Evolutionary conservation across 2,888 invertebrate species (phyloP).

Genomic region (Athalia cordata): DNA sequence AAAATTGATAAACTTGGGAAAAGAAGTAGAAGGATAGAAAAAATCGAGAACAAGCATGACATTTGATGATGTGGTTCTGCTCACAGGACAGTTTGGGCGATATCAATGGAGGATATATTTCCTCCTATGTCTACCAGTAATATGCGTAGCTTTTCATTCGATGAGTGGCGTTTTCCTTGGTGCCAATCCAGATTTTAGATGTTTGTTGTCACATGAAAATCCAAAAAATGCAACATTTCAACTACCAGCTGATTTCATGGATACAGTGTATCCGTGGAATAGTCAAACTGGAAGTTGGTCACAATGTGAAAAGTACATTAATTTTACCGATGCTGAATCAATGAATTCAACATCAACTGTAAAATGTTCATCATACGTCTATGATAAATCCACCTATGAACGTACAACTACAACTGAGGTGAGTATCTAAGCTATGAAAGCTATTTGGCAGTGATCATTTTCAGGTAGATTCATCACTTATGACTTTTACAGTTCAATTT

Average conservation of each 20-base stretch:
- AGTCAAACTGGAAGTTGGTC: conserved; percentile 73
- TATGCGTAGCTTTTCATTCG: conserved; percentile 84
- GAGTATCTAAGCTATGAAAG: conserved; percentile 53
- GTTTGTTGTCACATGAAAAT: conserved; percentile 77
- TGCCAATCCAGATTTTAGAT: conserved; percentile 79
- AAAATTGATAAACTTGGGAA: background rate
- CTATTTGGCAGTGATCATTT: background rate
- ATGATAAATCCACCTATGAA: conserved; percentile 77
- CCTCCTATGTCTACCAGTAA: conserved; percentile 81
- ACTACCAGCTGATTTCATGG: conserved; percentile 72
- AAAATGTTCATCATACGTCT: conserved; percentile 77
- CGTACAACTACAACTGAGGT: conserved; percentile 82
- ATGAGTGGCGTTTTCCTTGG: conserved; percentile 83
- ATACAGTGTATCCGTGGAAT: conserved; percentile 77
- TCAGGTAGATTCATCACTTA: background rate
- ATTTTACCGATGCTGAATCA: conserved; percentile 62
- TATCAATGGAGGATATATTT: conserved; percentile 83
- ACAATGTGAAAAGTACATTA: conserved; percentile 75
- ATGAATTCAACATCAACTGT: conserved; percentile 55
- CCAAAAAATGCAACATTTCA: conserved; percentile 74
- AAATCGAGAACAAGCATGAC: conserved; percentile 74
- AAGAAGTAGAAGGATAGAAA: background rate
- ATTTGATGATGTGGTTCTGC: conserved; percentile 81
- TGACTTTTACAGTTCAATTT: conserved; percentile 77
- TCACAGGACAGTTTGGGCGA: conserved; percentile 82